Base-by-base conservation (phyloP, 1,140 invertebrate genomes). In the Cephus cinctus region DNA sequence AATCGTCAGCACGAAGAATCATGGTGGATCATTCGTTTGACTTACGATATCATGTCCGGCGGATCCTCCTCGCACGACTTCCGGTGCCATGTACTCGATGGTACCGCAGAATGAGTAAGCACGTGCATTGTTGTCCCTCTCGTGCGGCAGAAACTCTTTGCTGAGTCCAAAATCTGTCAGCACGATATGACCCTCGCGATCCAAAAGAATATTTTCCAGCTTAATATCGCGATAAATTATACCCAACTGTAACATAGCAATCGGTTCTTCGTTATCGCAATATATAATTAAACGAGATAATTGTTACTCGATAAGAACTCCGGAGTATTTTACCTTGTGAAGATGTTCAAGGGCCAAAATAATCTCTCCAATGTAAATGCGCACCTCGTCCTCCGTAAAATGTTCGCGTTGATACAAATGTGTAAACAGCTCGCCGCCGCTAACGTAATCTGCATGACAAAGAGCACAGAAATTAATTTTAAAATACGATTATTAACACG, bases 21-120 rank as follows among this genome's bases (percentile, higher is more conserved):
- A n/a, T n/a, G n/a, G n/a, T n/a, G n/a, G n/a, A n/a, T n/a, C n/a
- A n/a, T n/a, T n/a, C n/a, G n/a, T n/a, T n/a, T 42, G 52, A 87
- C 87, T 90, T 73, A 92, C 89, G 69, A 90, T 87, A 83, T 95
- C 90, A 73, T 96, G 93, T 21, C 93, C 93, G 42, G 84, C 82
- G 31, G 82, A 83, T 43, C 88, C 87, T 36, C 88, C 88, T 52
- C 86, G 78, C 21, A 96, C 90, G 11, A 96, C 89, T 76, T 96
- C 94, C 2, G 94, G 94, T 2, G 93, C 91, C 93, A 95, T 96
- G 66, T 94, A 95, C 68, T 98, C 96, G 52, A 98, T 92, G 34
- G 96, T 98, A 15, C 96, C 96, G 75, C 96, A 98, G 77, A 98
- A 98, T 14, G 94, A 97, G 77, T 94, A 96, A 0, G 96, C 90